Evolutionary conservation across 2,113 vertebrate species (phyloP).

Genomic region (Neolamprologus ventralis): DNA sequence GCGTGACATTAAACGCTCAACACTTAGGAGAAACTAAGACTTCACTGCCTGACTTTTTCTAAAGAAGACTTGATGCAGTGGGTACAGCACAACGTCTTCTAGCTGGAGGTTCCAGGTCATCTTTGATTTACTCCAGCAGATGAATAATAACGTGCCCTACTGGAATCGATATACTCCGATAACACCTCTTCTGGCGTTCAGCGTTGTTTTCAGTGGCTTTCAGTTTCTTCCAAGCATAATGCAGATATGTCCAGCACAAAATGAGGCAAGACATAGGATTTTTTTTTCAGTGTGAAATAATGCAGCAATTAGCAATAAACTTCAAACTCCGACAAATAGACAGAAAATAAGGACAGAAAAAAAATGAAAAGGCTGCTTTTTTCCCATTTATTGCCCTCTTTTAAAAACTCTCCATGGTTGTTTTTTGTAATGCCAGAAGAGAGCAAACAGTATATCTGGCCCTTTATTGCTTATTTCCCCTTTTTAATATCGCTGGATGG

Average conservation of each 20-base stretch:
- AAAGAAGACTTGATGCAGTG: not conserved
- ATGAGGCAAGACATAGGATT: not conserved
- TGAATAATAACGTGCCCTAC: not conserved
- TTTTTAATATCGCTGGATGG: not conserved
- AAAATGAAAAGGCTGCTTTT: not conserved
- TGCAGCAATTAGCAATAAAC: not conserved
- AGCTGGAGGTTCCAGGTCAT: too few species aligned
- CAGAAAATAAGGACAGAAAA: not conserved
- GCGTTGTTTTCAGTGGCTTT: not conserved
- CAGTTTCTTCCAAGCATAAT: not conserved
- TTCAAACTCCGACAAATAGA: not conserved
- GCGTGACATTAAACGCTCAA: not conserved
- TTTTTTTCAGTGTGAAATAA: not conserved
- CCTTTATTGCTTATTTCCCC: not conserved
- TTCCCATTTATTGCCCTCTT: not conserved
- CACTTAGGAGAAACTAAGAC: not conserved
- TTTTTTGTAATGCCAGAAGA: not conserved
- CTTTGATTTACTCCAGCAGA: not conserved
- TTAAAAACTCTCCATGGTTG: not conserved
- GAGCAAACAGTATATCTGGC: not conserved
- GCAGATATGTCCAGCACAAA: not conserved
- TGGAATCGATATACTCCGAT: not conserved
- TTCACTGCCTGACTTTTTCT: not conserved
- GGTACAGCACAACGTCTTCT: not conserved
- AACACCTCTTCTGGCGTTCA: not conserved